Evolutionary conservation across 2,797 vertebrate genomes (phyloP).

Genomic region (Scleropages formosus): DNA sequence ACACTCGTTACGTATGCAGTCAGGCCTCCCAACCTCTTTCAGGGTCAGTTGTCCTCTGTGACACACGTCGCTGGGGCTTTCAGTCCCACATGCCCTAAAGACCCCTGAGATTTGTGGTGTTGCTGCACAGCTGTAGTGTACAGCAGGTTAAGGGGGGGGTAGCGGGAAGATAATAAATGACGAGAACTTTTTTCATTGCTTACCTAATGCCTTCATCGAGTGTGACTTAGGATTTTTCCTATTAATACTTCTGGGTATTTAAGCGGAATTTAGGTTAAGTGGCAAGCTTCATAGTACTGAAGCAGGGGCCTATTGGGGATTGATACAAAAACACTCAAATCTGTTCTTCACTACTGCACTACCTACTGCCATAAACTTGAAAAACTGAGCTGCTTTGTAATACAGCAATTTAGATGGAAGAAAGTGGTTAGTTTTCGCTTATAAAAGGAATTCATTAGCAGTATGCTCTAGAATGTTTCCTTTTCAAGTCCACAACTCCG

Average conservation of each 20-base stretch:
- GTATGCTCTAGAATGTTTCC: not conserved
- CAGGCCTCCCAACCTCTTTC: conserved; percentile 6
- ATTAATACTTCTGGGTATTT: no score
- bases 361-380: not conserved
- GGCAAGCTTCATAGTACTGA: no score
- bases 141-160: no score
- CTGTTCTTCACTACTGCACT: not conserved
- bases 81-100: not conserved
- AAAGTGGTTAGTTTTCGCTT: not conserved
- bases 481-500: not conserved
- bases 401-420: not conserved
- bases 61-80: not conserved
- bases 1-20: conserved; percentile 58
- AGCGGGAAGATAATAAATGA: not conserved
- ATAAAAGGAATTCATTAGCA: not conserved
- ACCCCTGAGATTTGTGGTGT: not conserved
- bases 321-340: not conserved
- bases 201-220: no score
- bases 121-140: not conserved
- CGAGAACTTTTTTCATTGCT: no score
- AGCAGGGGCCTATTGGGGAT: no score
- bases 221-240: no score
- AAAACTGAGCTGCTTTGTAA: not conserved
- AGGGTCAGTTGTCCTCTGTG: not conserved
- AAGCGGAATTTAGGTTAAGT: no score